Evolutionary conservation across 2,888 invertebrate species (phyloP), one percentile per base, ranked within the genome.

Genomic region (Drosophila testacea): DNA sequence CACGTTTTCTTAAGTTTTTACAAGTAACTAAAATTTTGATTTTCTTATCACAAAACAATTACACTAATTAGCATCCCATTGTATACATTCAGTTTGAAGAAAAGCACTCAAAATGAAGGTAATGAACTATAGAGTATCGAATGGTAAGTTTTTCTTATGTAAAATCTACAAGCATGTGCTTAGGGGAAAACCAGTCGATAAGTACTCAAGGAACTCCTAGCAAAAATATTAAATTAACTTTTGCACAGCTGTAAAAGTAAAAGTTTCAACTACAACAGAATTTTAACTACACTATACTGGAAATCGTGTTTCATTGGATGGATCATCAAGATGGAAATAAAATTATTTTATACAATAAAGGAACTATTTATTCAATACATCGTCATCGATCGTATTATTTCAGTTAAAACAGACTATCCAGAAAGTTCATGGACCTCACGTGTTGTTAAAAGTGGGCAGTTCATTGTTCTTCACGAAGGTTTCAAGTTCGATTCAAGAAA

Each of bases 401-500:
- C 10, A 30, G 30, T 54, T 36, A 66, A 55, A 73, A 56, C 56
- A 57, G 65, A 10, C 51, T 32, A 59, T 10, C 9, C 42, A 9
- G 36, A 46, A 72, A 77, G 83, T 79, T 85, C 88, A 74, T 46
- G 48, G 62, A 82, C 77, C 86, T 83, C 51, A 30, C 41, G 30
- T 56, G 59, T 46, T 46, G 39, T 36, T 64, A 44, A 54, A 46
- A 41, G 39, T 34, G 44, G 47, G 44, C 68, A 81, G 83, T 88
- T 86, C 86, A 73, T 66, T 83, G 86, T 55, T 61, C 88, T 61
- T 63, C 10, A 27, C 34, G 81, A 80, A 77, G 78, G 88, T 75
- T 86, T 69, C 65, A 70, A 79, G 66, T 66, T 79, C 46, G 46
- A 60, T 55, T 32, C 28, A 51, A 36, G 39, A 44, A 76, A 79